Evolutionary conservation across 2,888 invertebrate genomes (phyloP), one percentile per base, ranked within the genome.

Genomic region (Cecidostiba fungosa): DNA sequence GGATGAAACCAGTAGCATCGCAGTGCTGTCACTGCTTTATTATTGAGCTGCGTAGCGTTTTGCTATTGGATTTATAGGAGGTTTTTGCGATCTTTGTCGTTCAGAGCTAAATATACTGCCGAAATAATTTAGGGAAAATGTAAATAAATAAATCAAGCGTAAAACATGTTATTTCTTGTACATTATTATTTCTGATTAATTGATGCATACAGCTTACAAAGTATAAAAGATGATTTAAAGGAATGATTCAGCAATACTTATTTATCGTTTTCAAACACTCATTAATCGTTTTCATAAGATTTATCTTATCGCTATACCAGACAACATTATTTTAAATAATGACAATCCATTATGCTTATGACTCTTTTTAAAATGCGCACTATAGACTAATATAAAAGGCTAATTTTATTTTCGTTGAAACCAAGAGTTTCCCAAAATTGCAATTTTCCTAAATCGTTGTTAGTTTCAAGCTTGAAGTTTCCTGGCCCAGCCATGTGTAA

Each of bases 401-500:
- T 69, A 69, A 69, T 29, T 32, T 32, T 69, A 29, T 62, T 82
- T 23, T 76, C 66, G 8, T 54, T 47, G 36, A 82, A 82, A 26
- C 66, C 26, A 14, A 83, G 54, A 43, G 70, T 59, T 2, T 78
- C 54, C 84, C 78, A 84, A n/a, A 84, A 84, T 5, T 23, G 16
- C 1, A 43, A 47, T 10, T 84, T 4, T 6, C 29, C 66, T 8
- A 96, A 94, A 84, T 91, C 92, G 3, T 92, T 88, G 88, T 94
- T 94, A 8, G 0, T 47, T 54, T 76, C 39, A 93, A 95, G 94
- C 59, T 91, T 90, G 8, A 91, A 32, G 47, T 79, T 72, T 0
- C 39, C 92, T 0, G 95, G 94, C 0, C 94, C 94, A 12, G 92
- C 91, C 12, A 84, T 47, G 47, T 69, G 74, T 5, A 84, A 39